phyloP scores from a whole-genome alignment of 1,140 invertebrate genomes.

The Anastrepha obliqua region DNA sequence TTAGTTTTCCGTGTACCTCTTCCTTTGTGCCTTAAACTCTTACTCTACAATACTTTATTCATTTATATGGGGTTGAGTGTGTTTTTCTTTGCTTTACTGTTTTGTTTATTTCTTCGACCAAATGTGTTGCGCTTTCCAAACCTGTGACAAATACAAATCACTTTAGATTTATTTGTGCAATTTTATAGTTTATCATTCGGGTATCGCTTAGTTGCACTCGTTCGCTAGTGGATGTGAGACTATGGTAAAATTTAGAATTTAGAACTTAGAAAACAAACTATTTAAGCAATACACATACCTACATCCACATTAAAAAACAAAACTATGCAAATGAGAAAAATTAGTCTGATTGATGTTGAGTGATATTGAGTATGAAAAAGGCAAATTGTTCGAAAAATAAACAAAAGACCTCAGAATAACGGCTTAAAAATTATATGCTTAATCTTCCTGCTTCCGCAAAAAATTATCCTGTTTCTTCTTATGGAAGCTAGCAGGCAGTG shows the following conservation, averaged over 20 bases:
- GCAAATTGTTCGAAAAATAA: no score
- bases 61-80: neutral
- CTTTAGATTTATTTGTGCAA: conserved; percentile 45
- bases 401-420: no score
- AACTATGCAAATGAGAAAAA: no score
- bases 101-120: conserved; percentile 37
- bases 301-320: neutral
- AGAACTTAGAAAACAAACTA: neutral
- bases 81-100: neutral
- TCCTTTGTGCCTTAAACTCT: neutral
- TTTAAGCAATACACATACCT: neutral
- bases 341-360: no score
- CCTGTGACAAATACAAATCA: conserved; percentile 48
- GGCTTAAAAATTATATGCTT: no score
- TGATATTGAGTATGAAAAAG: no score
- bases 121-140: conserved; percentile 52
- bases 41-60: neutral
- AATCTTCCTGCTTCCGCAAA: no score
- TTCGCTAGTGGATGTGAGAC: neutral
- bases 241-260: neutral
- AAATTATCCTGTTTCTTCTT: no score
- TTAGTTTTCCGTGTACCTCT: neutral
- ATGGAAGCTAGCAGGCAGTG: no score
- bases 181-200: conserved; percentile 46
- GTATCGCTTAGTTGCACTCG: neutral